Conservation (phyloP, 2,113 vertebrate genomes). For the Brachypteracias leptosomus region DNA sequence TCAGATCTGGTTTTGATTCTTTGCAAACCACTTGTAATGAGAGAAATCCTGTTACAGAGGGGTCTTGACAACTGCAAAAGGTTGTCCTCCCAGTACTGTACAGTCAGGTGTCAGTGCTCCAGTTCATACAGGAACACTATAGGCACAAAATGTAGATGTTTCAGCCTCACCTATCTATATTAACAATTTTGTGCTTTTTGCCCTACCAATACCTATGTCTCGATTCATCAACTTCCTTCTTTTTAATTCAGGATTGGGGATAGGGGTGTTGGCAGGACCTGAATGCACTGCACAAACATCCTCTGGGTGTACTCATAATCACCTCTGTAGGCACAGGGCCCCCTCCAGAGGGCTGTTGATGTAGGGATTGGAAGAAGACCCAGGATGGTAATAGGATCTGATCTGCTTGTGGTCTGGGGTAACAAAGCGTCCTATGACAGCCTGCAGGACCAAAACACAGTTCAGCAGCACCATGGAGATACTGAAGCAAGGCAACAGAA, state of each 20-base stretch:
- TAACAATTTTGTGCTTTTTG: background rate
- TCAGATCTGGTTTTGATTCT: fast-evolving
- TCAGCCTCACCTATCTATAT: background rate
- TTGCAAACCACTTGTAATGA: fast-evolving
- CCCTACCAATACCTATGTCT: background rate
- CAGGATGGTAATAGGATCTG: background rate
- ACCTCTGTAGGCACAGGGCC: too few relatives aligned
- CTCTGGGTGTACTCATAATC: fast-evolving
- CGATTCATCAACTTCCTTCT: fast-evolving
- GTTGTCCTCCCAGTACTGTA: background rate
- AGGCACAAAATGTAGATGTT: background rate
- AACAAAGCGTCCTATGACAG: fast-evolving
- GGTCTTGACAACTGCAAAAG: background rate
- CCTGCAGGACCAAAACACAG: background rate
- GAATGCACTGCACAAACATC: fast-evolving
- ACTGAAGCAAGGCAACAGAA: background rate
- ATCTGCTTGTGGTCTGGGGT: background rate
- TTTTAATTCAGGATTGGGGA: fast-evolving
- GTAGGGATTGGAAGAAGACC: background rate
- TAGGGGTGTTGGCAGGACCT: too few relatives aligned
- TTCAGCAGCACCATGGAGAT: background rate
- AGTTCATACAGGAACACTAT: background rate
- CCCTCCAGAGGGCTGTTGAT: fast-evolving
- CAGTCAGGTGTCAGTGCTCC: fast-evolving
- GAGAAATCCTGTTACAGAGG: background rate